phyloP scores from a whole-genome alignment of 2,113 vertebrate genomes.

The Phasianus colchicus region DNA sequence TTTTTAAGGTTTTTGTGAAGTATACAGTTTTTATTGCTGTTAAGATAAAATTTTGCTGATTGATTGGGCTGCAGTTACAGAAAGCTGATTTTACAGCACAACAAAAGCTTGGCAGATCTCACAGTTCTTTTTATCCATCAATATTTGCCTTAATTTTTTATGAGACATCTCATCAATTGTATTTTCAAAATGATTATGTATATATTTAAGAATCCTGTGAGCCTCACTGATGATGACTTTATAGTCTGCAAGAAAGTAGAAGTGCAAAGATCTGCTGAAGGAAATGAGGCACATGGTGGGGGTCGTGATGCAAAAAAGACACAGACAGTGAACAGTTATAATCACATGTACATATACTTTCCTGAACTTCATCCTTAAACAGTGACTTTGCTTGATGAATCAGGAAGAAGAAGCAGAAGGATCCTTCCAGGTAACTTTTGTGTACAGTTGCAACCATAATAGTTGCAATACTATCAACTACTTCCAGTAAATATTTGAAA shows the following conservation, averaged over 20 bases:
- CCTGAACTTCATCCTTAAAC: background rate
- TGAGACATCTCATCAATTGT: background rate
- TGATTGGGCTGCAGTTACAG: background rate
- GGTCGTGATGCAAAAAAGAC: background rate
- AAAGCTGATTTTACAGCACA: background rate
- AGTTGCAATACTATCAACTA: background rate
- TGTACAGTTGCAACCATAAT: background rate
- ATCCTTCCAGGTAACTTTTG: background rate
- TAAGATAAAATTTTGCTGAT: background rate
- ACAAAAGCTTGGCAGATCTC: background rate
- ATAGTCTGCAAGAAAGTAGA: background rate
- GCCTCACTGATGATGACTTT: background rate
- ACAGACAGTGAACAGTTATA: background rate
- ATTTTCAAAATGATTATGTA: background rate
- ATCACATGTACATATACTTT: background rate
- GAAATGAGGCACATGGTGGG: background rate
- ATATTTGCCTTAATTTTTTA: conserved; percentile 5
- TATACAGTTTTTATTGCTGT: background rate
- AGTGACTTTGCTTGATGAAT: background rate
- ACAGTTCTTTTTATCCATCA: background rate
- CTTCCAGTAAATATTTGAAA: background rate
- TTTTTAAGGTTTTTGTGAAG: background rate
- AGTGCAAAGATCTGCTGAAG: background rate
- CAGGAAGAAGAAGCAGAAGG: background rate
- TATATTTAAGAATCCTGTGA: background rate